phyloP scores from a whole-genome alignment of 1,140 invertebrate genomes.

The Heliconius nattereri region DNA sequence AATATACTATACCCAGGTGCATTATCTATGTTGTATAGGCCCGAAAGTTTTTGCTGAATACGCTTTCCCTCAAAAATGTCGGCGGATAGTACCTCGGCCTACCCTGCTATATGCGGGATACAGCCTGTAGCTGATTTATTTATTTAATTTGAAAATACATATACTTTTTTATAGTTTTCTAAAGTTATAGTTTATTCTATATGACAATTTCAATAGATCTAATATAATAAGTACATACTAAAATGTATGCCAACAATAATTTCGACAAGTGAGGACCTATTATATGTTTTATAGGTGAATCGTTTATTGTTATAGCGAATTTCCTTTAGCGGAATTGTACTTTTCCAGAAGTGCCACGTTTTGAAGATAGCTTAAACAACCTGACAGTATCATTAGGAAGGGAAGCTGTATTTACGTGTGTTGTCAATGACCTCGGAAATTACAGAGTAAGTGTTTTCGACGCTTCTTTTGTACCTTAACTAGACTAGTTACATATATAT shows the following conservation, averaged over 20 bases:
- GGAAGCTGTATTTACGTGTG: conserved; percentile 89
- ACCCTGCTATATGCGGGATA: too few relatives aligned
- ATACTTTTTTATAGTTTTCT: too few relatives aligned
- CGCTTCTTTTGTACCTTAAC: not conserved
- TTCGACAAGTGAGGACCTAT: not conserved
- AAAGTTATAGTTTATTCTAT: too few relatives aligned
- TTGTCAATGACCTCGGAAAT: conserved; percentile 88
- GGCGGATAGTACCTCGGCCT: too few relatives aligned
- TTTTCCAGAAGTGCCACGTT: conserved; percentile 84
- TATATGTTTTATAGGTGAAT: conserved; percentile 1
- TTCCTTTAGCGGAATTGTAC: conserved; percentile 30
- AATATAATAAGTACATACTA: not conserved
- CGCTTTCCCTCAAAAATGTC: too few relatives aligned
- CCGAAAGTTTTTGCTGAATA: too few relatives aligned
- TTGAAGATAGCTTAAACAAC: conserved; percentile 90
- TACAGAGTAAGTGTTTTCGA: conserved; percentile 85
- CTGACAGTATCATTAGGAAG: conserved; percentile 89
- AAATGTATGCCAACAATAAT: not conserved
- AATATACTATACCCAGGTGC: too few relatives aligned
- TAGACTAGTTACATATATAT: not conserved
- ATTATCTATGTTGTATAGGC: too few relatives aligned
- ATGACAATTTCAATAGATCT: not conserved
- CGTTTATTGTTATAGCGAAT: conserved; percentile 19
- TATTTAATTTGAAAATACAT: too few relatives aligned
- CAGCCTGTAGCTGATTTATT: too few relatives aligned